Conservation (phyloP, 1,140 invertebrate species). For the Dreissena rostriformis region DNA sequence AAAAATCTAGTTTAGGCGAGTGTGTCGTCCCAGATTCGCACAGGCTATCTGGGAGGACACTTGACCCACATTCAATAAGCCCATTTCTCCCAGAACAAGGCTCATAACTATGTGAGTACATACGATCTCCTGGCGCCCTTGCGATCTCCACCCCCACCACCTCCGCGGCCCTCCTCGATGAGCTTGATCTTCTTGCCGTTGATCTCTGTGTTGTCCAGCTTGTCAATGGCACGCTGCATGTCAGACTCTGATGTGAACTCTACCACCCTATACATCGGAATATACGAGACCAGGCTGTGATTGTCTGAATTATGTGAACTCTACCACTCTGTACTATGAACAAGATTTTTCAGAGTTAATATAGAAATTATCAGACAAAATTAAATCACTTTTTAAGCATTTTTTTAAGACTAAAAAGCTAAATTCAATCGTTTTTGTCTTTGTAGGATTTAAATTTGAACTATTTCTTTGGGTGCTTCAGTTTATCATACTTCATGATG, state of each 20-base stretch:
- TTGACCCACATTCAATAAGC: no score
- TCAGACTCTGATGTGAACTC: conserved; percentile 86
- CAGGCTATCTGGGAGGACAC: no score
- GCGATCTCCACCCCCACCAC: conserved; percentile 81
- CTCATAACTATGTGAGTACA: not conserved
- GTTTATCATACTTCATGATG: no score
- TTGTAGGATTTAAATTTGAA: no score
- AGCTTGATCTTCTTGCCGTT: conserved; percentile 89
- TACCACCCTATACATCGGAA: conserved; percentile 72
- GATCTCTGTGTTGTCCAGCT: conserved; percentile 97
- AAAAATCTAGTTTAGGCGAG: not conserved
- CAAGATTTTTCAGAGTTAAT: no score
- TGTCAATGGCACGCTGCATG: conserved; percentile 97
- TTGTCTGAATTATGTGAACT: not conserved
- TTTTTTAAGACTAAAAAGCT: no score
- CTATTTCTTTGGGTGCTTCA: no score
- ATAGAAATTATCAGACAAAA: no score
- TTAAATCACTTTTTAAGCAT: no score
- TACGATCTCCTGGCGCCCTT: conserved; percentile 2
- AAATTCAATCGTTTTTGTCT: no score
- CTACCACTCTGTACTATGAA: no score
- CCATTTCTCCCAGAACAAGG: no score
- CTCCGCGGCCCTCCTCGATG: conserved; percentile 91
- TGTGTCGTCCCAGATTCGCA: not conserved
- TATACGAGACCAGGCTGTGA: not conserved